These are phyloP conservation scores for Andrena fulva DNA, from an alignment of 2,888 invertebrate genomes.

Conservation along the genomic window DNA sequence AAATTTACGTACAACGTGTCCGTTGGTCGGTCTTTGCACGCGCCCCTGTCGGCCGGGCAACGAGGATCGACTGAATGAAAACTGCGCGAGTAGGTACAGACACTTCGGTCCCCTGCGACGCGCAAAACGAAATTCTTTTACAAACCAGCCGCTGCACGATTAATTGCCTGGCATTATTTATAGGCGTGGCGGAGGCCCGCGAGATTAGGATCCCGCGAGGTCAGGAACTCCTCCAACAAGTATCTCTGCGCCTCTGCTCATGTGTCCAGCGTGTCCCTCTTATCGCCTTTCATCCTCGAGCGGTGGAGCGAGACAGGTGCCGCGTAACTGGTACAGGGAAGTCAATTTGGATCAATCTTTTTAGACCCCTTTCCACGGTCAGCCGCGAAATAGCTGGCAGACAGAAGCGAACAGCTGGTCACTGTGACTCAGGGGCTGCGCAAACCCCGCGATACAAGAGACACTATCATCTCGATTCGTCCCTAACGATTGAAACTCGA, in stretches of 20 bases:
- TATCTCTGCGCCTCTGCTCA: background rate
- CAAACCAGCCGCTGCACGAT: slow-evolving; percentile 17
- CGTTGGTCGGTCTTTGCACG: slow-evolving; percentile 23
- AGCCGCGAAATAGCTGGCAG: too few species aligned
- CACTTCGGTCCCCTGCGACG: slow-evolving; percentile 9
- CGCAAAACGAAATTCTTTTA: slow-evolving; percentile 21
- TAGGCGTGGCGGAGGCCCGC: background rate
- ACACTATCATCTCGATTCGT: too few species aligned
- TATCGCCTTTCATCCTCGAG: background rate
- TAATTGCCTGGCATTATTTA: slow-evolving; percentile 38
- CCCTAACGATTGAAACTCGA: too few species aligned
- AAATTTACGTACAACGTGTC: slow-evolving; percentile 52
- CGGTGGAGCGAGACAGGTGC: too few species aligned
- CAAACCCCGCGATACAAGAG: too few species aligned
- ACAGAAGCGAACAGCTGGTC: too few species aligned
- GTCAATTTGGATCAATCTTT: too few species aligned
- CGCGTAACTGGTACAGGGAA: too few species aligned
- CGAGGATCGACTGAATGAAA: slow-evolving; percentile 41
- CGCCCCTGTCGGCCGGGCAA: background rate
- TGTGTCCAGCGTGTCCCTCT: background rate
- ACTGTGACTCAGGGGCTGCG: too few species aligned
- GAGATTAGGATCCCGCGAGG: slow-evolving; percentile 14
- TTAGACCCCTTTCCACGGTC: too few species aligned
- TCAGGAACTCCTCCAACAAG: background rate
- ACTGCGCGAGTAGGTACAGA: slow-evolving; percentile 3